These are phyloP conservation scores for Eleutherodactylus coqui DNA, from an alignment of 2,797 vertebrate genomes.

Conservation along the genomic window DNA sequence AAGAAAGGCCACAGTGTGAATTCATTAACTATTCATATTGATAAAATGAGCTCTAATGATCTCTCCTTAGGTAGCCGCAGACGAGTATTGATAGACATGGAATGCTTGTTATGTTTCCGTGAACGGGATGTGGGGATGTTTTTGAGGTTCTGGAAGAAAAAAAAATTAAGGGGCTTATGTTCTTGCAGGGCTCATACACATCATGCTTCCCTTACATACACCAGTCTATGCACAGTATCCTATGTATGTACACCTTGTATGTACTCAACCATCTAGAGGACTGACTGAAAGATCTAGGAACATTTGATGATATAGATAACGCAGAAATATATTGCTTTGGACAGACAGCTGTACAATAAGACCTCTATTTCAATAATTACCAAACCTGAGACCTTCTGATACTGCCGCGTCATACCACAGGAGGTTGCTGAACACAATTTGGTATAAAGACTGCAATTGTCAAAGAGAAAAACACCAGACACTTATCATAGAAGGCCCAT, in stretches of 20 bases:
- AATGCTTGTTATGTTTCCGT: conserved; percentile 55
- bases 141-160: conserved; percentile 17
- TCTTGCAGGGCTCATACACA: not conserved
- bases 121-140: conserved; percentile 51
- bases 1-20: conserved; percentile 59
- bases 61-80: conserved; percentile 56
- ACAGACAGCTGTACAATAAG: not conserved
- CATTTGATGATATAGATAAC: not conserved
- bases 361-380: not conserved
- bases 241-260: not conserved
- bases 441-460: too few species aligned
- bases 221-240: not conserved
- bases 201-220: not conserved
- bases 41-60: conserved; percentile 55
- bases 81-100: conserved; percentile 30
- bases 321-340: not conserved
- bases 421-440: too few species aligned
- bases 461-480: too few species aligned
- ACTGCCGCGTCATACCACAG: too few species aligned
- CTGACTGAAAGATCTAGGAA: not conserved
- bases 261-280: not conserved
- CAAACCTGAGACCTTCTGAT: too few species aligned
- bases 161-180: not conserved
- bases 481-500: too few species aligned
- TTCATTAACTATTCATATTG: conserved; percentile 59